phyloP scores from a whole-genome alignment of 2,113 vertebrate genomes.

The Hucho hucho region DNA sequence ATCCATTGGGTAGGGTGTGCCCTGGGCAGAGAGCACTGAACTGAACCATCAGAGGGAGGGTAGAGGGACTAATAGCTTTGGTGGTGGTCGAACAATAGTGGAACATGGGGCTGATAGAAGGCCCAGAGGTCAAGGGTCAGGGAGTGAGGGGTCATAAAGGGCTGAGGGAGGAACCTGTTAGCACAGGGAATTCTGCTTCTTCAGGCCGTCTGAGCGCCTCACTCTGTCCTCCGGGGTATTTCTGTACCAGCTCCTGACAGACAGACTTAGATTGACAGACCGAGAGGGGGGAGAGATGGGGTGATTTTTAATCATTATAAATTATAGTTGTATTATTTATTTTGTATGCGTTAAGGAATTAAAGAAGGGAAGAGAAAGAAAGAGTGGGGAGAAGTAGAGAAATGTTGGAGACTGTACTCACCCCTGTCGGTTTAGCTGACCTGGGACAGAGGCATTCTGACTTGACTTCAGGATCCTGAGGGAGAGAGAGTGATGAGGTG shows the following conservation, averaged over 20 bases:
- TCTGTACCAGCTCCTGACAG: slow-evolving; percentile 70
- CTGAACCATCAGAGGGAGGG: not conserved
- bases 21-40: not conserved
- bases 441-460: slow-evolving; percentile 80
- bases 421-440: slow-evolving; percentile 86
- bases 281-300: not conserved
- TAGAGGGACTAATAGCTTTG: not conserved
- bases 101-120: not conserved
- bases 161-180: slow-evolving; percentile 30
- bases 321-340: not conserved
- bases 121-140: not conserved
- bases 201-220: slow-evolving; percentile 64
- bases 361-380: not conserved
- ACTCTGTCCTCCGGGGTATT: slow-evolving; percentile 71
- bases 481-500: not conserved
- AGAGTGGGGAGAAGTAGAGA: slow-evolving; percentile 25
- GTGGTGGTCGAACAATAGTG: not conserved
- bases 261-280: slow-evolving; percentile 1
- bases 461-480: slow-evolving; percentile 82
- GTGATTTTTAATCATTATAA: not conserved
- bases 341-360: not conserved
- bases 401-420: slow-evolving; percentile 59
- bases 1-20: not conserved
- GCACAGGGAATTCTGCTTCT: slow-evolving; percentile 75
- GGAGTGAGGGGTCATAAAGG: not conserved